Percentiles rank a stretch among this genome's conserved stretches.
These are phyloP conservation scores for Diarsia mendica DNA, from an alignment of 2,888 invertebrate genomes.

Conservation along the genomic window DNA sequence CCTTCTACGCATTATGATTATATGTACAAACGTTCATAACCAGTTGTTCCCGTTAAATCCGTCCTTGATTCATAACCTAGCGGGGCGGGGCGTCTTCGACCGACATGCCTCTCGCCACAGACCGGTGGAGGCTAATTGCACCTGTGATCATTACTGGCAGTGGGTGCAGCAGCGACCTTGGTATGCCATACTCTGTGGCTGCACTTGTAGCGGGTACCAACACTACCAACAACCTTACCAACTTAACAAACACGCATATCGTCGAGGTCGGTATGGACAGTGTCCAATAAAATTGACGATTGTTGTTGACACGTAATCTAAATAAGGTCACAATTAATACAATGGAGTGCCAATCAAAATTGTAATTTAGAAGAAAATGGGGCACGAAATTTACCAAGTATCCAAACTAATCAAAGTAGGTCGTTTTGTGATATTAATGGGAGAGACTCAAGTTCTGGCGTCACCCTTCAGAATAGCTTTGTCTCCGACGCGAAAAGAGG, in stretches of 20 bases:
- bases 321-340: constrained; percentile 53
- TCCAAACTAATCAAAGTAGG: not conserved
- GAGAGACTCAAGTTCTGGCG: not conserved
- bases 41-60: constrained; percentile 51
- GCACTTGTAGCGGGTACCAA: constrained; percentile 54
- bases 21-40: constrained; percentile 28
- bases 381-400: not conserved
- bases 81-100: constrained; percentile 75
- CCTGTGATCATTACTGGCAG: constrained; percentile 67
- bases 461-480: not conserved
- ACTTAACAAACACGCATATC: constrained; percentile 49
- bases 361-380: constrained; percentile 10
- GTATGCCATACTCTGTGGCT: constrained; percentile 44
- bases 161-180: constrained; percentile 60
- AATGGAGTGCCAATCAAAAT: constrained; percentile 26
- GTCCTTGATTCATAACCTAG: constrained; percentile 81
- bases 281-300: constrained; percentile 56
- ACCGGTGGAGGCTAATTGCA: constrained; percentile 71
- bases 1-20: constrained; percentile 1
- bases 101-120: constrained; percentile 75
- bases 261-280: constrained; percentile 52
- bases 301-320: constrained; percentile 53
- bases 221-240: constrained; percentile 44
- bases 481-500: not conserved
- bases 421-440: not conserved